A percentile compares a stretch with the other conserved stretches of the same genome.
Evolutionary conservation across 2,113 vertebrate genomes (phyloP).

Genomic region (Galemys pyrenaicus): DNA sequence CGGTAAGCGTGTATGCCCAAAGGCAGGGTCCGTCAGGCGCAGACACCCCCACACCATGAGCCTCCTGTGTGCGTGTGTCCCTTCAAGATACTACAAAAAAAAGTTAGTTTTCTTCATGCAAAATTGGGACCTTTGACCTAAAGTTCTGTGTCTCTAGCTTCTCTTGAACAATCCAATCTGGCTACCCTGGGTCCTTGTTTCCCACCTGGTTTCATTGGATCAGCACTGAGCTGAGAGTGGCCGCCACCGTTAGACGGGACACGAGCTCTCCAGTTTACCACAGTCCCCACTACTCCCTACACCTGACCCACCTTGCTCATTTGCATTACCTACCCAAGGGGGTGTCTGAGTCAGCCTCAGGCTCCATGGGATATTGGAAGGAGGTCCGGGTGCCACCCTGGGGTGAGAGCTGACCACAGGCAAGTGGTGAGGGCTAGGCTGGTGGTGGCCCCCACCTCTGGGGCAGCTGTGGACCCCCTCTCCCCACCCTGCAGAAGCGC

Average conservation of each 20-base stretch:
- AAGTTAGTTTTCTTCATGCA: not conserved
- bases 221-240: not conserved
- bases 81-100: not conserved
- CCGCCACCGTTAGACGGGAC: not conserved
- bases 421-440: not conserved
- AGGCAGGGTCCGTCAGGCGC: fast-evolving
- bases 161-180: not conserved
- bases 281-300: not conserved
- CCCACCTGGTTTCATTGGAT: not conserved
- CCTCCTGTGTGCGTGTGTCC: not conserved
- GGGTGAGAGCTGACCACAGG: not conserved
- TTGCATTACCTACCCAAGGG: not conserved
- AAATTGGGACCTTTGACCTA: not conserved
- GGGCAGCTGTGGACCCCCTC: not conserved
- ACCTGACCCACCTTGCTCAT: not conserved
- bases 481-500: conserved; percentile 86
- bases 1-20: conserved; percentile 79
- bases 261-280: not conserved
- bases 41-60: fast-evolving
- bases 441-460: not conserved
- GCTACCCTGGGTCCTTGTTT: not conserved
- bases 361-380: not conserved
- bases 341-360: not conserved
- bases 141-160: not conserved
- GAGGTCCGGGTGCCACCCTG: not conserved